phyloP scores from a whole-genome alignment of 2,888 invertebrate genomes.

The Drosophila phalerata region DNA sequence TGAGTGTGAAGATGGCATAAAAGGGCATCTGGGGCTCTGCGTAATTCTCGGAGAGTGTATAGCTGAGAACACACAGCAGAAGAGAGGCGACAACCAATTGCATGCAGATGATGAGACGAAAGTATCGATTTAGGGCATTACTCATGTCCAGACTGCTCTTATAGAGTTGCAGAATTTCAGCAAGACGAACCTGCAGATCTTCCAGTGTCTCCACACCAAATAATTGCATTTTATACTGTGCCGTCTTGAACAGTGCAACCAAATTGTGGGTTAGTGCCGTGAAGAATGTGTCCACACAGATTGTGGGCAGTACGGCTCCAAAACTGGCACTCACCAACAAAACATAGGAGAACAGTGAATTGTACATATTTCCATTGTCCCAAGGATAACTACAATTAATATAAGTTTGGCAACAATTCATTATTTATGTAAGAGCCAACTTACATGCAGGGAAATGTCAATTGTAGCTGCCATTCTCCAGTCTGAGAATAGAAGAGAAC shows the following conservation, averaged over 20 bases:
- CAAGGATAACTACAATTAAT: conserved; percentile 46
- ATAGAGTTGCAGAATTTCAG: conserved; percentile 38
- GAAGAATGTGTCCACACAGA: conserved; percentile 59
- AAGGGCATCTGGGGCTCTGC: conserved; percentile 42
- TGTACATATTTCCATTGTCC: conserved; percentile 32
- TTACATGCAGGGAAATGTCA: conserved; percentile 46
- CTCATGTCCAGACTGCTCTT: conserved; percentile 47
- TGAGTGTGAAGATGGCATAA: conserved; percentile 44
- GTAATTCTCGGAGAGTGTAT: conserved; percentile 36
- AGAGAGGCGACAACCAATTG: conserved; percentile 61
- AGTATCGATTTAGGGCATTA: conserved; percentile 31
- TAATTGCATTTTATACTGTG: conserved; percentile 42
- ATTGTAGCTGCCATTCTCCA: conserved; percentile 31
- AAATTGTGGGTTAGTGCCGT: conserved; percentile 47
- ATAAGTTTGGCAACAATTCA: background rate
- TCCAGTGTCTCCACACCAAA: conserved; percentile 6
- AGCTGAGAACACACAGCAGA: conserved; percentile 58
- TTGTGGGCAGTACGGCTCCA: conserved; percentile 33
- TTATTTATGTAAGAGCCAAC: background rate
- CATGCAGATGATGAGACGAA: conserved; percentile 45
- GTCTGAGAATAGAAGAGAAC: conserved; percentile 13
- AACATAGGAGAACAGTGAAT: conserved; percentile 26
- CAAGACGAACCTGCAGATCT: conserved; percentile 13
- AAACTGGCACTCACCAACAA: conserved; percentile 30
- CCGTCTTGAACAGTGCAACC: conserved; percentile 60